Evolutionary conservation across 2,797 vertebrate species (phyloP).

Genomic region (Pteronotus mesoamericanus): DNA sequence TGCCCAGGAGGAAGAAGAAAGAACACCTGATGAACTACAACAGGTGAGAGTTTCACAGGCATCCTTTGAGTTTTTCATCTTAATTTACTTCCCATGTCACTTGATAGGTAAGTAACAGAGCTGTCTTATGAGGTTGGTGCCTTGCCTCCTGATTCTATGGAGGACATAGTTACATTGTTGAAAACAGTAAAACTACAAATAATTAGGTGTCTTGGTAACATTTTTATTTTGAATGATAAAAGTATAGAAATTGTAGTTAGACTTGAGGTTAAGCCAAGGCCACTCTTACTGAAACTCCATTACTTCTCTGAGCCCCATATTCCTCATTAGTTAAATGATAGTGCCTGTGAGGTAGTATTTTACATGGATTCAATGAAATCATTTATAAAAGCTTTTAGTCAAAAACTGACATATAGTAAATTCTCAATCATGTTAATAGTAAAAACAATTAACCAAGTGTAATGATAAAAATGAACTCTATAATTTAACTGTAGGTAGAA

Average conservation of each 20-base stretch:
- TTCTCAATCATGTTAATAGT: not conserved
- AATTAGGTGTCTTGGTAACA: not conserved
- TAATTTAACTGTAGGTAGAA: not conserved
- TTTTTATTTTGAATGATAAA: slow-evolving; percentile 14
- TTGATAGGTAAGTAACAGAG: not conserved
- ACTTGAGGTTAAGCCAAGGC: not conserved
- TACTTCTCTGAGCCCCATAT: not conserved
- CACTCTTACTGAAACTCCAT: not conserved
- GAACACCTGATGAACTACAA: not conserved
- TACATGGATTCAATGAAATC: not conserved
- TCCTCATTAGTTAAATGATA: not conserved
- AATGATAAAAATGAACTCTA: not conserved
- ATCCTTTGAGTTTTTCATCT: not conserved
- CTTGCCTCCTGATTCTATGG: not conserved
- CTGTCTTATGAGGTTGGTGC: not conserved
- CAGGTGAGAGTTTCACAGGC: not conserved
- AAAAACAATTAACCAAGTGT: not conserved
- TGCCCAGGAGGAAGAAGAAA: not conserved
- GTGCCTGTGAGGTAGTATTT: not conserved
- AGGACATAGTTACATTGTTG: not conserved
- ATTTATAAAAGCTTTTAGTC: not conserved
- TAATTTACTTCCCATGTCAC: not conserved
- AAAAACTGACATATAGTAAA: not conserved
- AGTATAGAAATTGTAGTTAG: not conserved
- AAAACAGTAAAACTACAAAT: not conserved